Evolutionary conservation across 2,888 invertebrate genomes (phyloP).

Genomic region (Bimastos eiseni): DNA sequence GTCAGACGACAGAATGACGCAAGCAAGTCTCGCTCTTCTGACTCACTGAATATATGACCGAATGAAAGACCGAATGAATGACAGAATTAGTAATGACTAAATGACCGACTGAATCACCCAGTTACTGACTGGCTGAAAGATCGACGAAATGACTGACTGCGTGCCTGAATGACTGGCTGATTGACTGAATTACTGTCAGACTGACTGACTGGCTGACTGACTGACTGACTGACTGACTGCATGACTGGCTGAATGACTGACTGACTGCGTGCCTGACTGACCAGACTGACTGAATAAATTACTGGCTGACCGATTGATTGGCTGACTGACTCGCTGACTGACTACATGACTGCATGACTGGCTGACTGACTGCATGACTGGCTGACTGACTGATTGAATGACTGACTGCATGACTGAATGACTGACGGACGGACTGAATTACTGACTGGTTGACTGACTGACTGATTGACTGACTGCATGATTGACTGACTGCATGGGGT

Average conservation of each 20-base stretch:
- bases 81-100: not conserved
- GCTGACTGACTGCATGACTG: not conserved
- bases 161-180: not conserved
- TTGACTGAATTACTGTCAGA: not conserved
- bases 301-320: too few species aligned
- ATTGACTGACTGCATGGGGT: constrained; percentile 18
- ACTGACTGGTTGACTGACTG: too few species aligned
- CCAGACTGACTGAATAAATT: not conserved
- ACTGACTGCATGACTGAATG: not conserved
- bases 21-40: not conserved
- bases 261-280: not conserved
- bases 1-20: not conserved
- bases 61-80: not conserved
- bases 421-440: not conserved
- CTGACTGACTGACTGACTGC: too few species aligned
- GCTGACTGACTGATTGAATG: not conserved
- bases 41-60: not conserved
- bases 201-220: constrained; percentile 19
- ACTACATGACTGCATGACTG: not conserved
- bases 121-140: too few species aligned
- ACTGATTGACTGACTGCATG: too few species aligned
- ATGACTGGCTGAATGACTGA: constrained; percentile 26
- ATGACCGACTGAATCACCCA: not conserved
- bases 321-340: too few species aligned
- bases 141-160: too few species aligned